These are phyloP conservation scores for Neria commutata DNA, from an alignment of 2,888 invertebrate genomes.

Conservation along the genomic window DNA sequence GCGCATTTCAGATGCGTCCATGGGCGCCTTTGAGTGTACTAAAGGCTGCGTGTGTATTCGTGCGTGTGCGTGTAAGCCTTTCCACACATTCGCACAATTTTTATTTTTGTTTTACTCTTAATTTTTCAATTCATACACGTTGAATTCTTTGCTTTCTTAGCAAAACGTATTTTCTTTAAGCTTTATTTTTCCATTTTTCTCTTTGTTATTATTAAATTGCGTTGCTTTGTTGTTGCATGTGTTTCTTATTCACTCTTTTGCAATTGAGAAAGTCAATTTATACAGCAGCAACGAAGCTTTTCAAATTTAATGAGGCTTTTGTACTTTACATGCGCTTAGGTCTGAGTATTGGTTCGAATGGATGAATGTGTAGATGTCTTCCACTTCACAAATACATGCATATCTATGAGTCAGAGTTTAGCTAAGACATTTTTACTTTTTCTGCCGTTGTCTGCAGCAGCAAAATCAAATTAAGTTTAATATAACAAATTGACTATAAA, in stretches of 20 bases:
- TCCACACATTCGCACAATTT: neutral
- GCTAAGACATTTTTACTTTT: constrained; percentile 8
- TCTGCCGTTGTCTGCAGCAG: constrained; percentile 6
- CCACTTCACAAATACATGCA: neutral
- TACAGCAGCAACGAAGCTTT: constrained; percentile 13
- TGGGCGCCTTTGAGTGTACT: neutral
- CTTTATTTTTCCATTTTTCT: neutral
- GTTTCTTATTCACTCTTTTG: neutral
- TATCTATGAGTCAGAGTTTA: neutral
- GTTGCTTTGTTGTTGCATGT: neutral
- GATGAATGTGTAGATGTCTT: neutral
- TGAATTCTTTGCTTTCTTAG: too few species aligned
- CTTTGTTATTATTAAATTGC: neutral
- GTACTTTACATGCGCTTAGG: neutral
- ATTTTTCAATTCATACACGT: too few species aligned
- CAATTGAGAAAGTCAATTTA: constrained; percentile 9
- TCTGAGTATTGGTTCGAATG: neutral
- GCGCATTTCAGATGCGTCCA: neutral
- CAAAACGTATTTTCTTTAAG: too few species aligned
- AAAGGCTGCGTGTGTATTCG: neutral
- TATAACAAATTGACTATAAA: neutral
- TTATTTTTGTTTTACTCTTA: neutral
- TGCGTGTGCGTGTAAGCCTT: neutral
- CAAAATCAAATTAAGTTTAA: neutral
- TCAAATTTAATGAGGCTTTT: constrained; percentile 13